phyloP scores from a whole-genome alignment of 2,113 vertebrate genomes.

The Loxodonta africana region DNA sequence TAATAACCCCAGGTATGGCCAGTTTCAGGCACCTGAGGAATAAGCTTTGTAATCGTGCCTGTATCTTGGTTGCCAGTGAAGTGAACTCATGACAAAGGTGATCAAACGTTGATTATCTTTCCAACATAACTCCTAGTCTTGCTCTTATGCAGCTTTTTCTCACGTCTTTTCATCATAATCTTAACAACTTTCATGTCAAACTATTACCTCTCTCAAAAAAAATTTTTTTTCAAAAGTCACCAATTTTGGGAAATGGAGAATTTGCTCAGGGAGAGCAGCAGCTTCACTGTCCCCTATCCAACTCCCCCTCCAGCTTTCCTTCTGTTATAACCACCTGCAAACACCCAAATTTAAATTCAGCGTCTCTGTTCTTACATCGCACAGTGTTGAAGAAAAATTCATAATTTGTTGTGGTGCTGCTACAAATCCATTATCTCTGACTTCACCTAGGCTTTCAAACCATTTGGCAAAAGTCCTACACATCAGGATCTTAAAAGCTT shows the following conservation, averaged over 20 bases:
- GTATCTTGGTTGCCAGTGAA: background rate
- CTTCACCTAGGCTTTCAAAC: background rate
- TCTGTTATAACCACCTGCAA: background rate
- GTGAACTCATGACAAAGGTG: background rate
- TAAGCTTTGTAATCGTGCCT: background rate
- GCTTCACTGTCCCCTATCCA: background rate
- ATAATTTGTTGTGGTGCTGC: background rate
- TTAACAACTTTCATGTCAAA: background rate
- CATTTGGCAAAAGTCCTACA: background rate
- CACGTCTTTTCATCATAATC: background rate
- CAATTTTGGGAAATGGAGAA: background rate
- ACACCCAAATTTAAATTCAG: background rate
- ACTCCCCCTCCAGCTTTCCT: background rate
- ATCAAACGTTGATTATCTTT: background rate
- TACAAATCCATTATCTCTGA: background rate
- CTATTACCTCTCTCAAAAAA: background rate
- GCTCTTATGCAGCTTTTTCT: background rate
- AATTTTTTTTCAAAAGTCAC: background rate
- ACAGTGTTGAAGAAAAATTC: conserved; percentile 2
- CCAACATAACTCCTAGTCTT: background rate
- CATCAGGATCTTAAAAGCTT: background rate
- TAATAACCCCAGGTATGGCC: background rate
- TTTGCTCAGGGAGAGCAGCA: background rate
- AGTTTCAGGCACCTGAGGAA: conserved; percentile 1
- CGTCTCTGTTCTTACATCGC: background rate